phyloP scores from a whole-genome alignment of 2,113 vertebrate genomes.

The Chlamydotis undulata region DNA sequence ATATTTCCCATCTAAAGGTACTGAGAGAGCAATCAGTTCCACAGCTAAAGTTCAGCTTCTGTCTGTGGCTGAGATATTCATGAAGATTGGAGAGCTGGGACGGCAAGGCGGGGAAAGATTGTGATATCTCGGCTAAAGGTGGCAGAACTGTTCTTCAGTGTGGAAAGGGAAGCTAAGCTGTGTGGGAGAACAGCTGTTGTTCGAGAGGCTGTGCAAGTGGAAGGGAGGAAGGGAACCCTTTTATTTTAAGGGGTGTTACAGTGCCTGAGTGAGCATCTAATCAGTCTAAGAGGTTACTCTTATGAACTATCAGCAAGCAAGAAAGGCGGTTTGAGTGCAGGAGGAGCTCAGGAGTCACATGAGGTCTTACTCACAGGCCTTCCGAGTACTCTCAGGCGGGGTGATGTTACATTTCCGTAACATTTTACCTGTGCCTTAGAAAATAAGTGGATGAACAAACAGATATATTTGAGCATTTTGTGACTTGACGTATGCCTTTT shows the following conservation, averaged over 20 bases:
- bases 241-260: background rate
- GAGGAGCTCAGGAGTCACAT: background rate
- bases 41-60: background rate
- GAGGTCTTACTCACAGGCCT: background rate
- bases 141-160: background rate
- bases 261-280: background rate
- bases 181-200: background rate
- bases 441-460: background rate
- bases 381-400: background rate
- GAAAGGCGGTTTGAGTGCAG: background rate
- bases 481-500: rapidly evolving
- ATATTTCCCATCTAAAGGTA: background rate
- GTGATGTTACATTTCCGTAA: background rate
- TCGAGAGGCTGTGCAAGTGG: background rate
- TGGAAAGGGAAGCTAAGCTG: background rate
- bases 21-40: background rate
- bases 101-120: background rate
- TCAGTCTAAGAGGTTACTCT: background rate
- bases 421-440: background rate
- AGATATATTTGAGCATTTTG: background rate
- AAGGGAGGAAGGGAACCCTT: background rate
- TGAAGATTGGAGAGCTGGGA: background rate
- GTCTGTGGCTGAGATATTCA: background rate
- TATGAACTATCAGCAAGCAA: background rate
- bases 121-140: background rate